Percentiles rank a stretch among this genome's conserved stretches.
Evolutionary conservation across 2,888 invertebrate genomes (phyloP).

Genomic region (Odontomyia ornata): DNA sequence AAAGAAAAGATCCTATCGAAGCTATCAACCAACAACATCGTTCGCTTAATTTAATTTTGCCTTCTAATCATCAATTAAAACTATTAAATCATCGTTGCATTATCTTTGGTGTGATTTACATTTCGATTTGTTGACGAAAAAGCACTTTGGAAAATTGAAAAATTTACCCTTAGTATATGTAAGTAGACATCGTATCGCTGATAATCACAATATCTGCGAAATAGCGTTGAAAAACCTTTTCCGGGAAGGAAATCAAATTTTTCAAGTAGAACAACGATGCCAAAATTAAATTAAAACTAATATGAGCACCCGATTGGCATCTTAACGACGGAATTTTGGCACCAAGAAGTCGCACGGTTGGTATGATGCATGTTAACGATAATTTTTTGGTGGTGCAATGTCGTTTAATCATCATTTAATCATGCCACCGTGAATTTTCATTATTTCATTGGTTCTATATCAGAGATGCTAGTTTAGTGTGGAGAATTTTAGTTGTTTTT

Average conservation of each 20-base stretch:
- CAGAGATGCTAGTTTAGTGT: too few species aligned
- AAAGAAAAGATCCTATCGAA: not conserved
- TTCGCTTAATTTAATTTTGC: conserved; percentile 24
- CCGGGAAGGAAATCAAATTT: conserved; percentile 8
- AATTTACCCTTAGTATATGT: not conserved
- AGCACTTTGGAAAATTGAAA: conserved; percentile 28
- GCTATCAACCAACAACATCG: not conserved
- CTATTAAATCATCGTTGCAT: conserved; percentile 18
- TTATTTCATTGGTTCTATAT: too few species aligned
- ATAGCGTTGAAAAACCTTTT: not conserved
- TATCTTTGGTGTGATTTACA: conserved; percentile 8
- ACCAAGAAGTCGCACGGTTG: conserved; percentile 7
- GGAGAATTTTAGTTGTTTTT: too few species aligned
- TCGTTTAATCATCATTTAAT: conserved; percentile 33
- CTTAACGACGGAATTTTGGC: conserved; percentile 18
- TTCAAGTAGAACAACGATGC: conserved; percentile 3
- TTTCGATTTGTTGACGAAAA: not conserved
- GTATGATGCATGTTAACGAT: conserved; percentile 27
- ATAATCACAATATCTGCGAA: conserved; percentile 1
- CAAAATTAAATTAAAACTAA: conserved; percentile 31
- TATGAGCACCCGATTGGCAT: conserved; percentile 17
- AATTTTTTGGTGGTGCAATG: not conserved
- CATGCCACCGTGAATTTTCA: conserved; percentile 28
- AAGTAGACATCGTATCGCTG: not conserved
- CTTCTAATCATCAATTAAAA: not conserved